A percentile compares a stretch with the other conserved stretches of the same genome.
Conservation (phyloP, 1,140 invertebrate genomes). For the Sesamia nonagrioides region DNA sequence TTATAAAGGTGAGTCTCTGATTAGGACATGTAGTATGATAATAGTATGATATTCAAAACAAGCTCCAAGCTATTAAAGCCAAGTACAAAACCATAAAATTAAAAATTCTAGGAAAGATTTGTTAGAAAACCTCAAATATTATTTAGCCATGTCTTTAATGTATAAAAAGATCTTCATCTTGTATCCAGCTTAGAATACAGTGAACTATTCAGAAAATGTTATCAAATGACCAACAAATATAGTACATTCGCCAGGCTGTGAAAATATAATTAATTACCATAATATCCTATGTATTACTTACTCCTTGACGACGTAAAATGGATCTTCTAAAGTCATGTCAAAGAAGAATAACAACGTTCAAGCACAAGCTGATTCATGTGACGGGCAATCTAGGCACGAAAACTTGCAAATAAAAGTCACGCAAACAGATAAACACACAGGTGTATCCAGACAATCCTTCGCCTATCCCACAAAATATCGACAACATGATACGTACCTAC, state of each 20-base stretch:
- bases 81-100: too few relatives aligned
- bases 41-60: too few relatives aligned
- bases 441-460: constrained; percentile 63
- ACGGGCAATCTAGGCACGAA: constrained; percentile 58
- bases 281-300: constrained; percentile 90
- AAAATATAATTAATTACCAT: constrained; percentile 43
- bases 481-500: constrained; percentile 76
- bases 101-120: too few relatives aligned
- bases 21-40: too few relatives aligned
- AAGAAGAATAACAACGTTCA: constrained; percentile 66
- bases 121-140: too few relatives aligned
- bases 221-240: not conserved
- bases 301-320: constrained; percentile 98
- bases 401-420: constrained; percentile 63
- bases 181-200: too few relatives aligned
- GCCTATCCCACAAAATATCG: constrained; percentile 85
- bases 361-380: constrained; percentile 70
- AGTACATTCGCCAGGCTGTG: constrained; percentile 24
- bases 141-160: too few relatives aligned
- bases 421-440: constrained; percentile 63
- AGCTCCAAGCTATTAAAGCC: too few relatives aligned
- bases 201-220: not conserved
- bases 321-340: constrained; percentile 97
- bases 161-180: too few relatives aligned
- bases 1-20: too few relatives aligned